A percentile compares a stretch with the other conserved stretches of the same genome.
phyloP scores from a whole-genome alignment of 2,113 vertebrate species.

The Spizaetus ornatus region DNA sequence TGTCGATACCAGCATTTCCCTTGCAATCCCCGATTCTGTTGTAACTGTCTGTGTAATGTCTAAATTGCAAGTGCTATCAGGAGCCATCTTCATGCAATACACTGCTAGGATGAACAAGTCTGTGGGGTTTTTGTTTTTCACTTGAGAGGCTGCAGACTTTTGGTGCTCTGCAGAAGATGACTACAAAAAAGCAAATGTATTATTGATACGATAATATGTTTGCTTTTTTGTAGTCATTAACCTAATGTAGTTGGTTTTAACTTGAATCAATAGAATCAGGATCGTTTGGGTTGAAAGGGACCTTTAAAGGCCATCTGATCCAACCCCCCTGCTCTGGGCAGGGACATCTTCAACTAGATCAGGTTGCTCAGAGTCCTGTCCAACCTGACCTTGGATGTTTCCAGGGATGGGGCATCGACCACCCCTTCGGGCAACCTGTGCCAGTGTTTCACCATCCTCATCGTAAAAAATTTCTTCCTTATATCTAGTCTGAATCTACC shows the following conservation, averaged over 20 bases:
- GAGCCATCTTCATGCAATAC: background rate
- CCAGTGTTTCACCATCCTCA: background rate
- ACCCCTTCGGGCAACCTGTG: background rate
- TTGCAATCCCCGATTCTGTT: background rate
- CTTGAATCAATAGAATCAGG: background rate
- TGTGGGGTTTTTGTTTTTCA: background rate
- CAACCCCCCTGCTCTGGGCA: background rate
- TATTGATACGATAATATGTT: background rate
- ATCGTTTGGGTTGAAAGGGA: background rate
- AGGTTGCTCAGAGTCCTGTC: background rate
- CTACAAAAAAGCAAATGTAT: background rate
- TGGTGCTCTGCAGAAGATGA: background rate
- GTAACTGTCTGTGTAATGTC: background rate
- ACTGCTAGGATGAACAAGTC: too few relatives aligned
- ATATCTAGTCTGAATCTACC: background rate
- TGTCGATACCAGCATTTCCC: background rate
- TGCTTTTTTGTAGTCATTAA: background rate
- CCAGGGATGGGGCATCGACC: background rate
- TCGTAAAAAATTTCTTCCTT: background rate
- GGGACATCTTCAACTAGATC: accelerated
- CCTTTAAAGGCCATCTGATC: accelerated
- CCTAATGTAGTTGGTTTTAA: background rate
- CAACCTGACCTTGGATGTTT: background rate
- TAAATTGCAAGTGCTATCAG: background rate
- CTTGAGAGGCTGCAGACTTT: background rate